These are phyloP conservation scores for Ischnura elegans DNA, from an alignment of 2,888 invertebrate species.

Conservation along the genomic window DNA sequence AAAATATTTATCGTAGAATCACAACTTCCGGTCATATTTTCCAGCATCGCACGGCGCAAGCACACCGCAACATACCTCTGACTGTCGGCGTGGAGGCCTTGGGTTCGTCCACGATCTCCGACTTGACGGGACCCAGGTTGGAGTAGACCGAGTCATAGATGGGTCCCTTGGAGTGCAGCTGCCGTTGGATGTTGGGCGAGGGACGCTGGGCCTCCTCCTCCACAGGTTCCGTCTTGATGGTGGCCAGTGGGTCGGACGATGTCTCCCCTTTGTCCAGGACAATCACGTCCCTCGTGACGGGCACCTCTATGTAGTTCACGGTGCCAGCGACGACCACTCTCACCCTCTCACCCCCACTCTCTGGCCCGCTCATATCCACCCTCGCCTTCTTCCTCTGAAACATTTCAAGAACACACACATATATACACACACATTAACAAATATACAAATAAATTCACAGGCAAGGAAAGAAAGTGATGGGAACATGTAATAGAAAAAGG, in stretches of 20 bases:
- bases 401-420: no score
- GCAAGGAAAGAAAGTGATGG: no score
- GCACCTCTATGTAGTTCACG: background rate
- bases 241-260: background rate
- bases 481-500: no score
- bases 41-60: no score
- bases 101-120: background rate
- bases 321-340: background rate
- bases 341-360: background rate
- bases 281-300: background rate
- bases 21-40: no score
- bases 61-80: no score
- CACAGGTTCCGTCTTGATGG: background rate
- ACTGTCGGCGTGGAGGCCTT: no score
- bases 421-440: no score
- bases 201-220: background rate
- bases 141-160: background rate
- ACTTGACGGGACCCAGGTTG: background rate
- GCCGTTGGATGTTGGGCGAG: fast-evolving
- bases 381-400: no score
- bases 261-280: background rate
- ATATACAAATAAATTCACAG: no score
- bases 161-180: background rate
- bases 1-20: no score
- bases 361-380: no score